Conservation (phyloP, 2,797 vertebrate species). For the Schizopygopsis malacanthus region DNA sequence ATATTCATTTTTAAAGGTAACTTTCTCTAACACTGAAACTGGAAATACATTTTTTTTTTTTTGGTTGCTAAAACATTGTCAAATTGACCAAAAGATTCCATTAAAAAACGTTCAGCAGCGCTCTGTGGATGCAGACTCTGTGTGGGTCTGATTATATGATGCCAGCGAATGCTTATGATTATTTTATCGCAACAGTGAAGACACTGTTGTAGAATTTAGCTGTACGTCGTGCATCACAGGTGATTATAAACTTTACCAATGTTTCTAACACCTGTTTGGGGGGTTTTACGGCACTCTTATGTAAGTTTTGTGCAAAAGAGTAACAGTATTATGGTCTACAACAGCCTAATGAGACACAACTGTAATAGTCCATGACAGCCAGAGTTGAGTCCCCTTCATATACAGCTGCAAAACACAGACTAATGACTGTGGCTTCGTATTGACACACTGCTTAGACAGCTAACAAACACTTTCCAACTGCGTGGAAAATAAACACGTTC, state of each 20-base stretch:
- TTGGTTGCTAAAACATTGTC: not conserved
- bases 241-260: constrained; percentile 37
- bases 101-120: not conserved
- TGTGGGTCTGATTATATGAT: not conserved
- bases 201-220: constrained; percentile 9
- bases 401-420: constrained; percentile 55
- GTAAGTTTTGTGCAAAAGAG: constrained; percentile 41
- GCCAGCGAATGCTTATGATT: not conserved
- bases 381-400: constrained; percentile 45
- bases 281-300: constrained; percentile 28
- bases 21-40: not conserved
- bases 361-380: constrained; percentile 58
- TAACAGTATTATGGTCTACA: constrained; percentile 43
- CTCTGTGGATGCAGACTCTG: not conserved
- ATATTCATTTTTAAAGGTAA: not conserved
- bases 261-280: constrained; percentile 27
- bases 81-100: constrained; percentile 3
- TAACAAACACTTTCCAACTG: constrained; percentile 60
- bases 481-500: constrained; percentile 57
- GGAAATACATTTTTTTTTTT: not conserved
- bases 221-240: not conserved
- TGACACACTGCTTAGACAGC: constrained; percentile 55
- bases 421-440: constrained; percentile 40
- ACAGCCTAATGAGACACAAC: constrained; percentile 53
- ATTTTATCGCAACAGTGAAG: constrained; percentile 26